These are phyloP conservation scores for Brienomyrus longianalis DNA, from an alignment of 2,113 vertebrate species.

Conservation along the genomic window DNA sequence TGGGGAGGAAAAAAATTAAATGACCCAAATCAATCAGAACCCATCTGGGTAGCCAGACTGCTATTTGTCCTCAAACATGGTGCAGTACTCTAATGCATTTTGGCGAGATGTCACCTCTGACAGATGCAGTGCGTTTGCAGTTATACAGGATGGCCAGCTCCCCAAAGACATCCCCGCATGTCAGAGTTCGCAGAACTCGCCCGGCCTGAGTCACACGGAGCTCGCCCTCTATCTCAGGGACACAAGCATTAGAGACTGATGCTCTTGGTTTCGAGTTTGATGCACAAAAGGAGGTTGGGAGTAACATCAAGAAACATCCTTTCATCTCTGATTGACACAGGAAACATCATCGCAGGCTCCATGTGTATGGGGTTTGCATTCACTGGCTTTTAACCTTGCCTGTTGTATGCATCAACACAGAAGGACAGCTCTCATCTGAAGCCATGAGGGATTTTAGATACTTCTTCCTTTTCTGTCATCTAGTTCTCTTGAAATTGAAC, in stretches of 20 bases:
- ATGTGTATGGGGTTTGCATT: too few species aligned
- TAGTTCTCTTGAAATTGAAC: background rate
- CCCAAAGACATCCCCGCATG: constrained; percentile 65
- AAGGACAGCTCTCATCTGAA: background rate
- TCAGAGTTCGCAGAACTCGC: constrained; percentile 52
- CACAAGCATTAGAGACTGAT: background rate
- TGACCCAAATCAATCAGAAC: background rate
- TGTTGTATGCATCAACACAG: background rate
- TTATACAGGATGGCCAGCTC: constrained; percentile 71
- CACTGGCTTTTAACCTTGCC: background rate
- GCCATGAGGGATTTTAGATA: background rate
- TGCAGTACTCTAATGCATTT: background rate
- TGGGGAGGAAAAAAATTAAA: constrained; percentile 25
- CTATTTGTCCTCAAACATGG: background rate
- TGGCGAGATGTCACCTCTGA: constrained; percentile 52
- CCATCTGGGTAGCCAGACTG: background rate
- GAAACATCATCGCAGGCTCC: background rate
- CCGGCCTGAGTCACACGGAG: constrained; percentile 60
- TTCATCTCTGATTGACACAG: background rate
- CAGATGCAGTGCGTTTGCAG: constrained; percentile 68
- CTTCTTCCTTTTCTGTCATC: background rate
- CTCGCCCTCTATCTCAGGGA: constrained; percentile 53
- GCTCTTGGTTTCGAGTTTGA: background rate
- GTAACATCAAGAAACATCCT: background rate
- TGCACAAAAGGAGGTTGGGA: background rate